A percentile compares a stretch with the other conserved stretches of the same genome.
Conservation (phyloP, 2,113 vertebrate species). For the Thermophis baileyi region DNA sequence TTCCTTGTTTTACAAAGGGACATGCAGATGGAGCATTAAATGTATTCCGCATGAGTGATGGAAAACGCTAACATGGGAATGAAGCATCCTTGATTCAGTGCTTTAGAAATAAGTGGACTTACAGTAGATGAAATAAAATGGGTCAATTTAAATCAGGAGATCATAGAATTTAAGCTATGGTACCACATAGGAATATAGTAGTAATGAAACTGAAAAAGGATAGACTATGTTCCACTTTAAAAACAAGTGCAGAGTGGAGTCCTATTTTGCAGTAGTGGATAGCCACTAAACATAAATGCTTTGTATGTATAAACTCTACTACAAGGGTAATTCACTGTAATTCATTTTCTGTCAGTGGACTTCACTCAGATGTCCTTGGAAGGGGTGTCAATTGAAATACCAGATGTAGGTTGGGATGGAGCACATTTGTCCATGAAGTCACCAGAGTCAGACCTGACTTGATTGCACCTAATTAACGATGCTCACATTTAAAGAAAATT, state of each 20-base stretch:
- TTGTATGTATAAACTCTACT: not conserved
- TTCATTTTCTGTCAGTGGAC: not conserved
- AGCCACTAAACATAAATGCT: not conserved
- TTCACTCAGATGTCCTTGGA: not conserved
- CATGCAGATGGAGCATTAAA: not conserved
- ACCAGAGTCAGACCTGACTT: not conserved
- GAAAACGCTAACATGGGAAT: not conserved
- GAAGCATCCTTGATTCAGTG: not conserved
- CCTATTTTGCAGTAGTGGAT: not conserved
- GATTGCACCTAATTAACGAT: not conserved
- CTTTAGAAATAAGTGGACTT: not conserved
- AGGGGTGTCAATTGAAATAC: not conserved
- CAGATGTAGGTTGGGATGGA: not conserved
- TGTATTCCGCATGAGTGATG: not conserved
- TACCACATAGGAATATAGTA: not conserved
- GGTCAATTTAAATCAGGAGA: not conserved
- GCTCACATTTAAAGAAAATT: not conserved
- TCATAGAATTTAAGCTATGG: not conserved
- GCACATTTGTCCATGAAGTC: not conserved
- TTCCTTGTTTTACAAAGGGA: not conserved
- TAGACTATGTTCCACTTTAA: not conserved
- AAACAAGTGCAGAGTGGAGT: not conserved
- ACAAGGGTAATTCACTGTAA: not conserved
- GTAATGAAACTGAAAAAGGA: not conserved
- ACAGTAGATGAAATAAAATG: not conserved